Evolutionary conservation across 2,113 vertebrate genomes (phyloP).

Genomic region (Trochalopteron elliotii): DNA sequence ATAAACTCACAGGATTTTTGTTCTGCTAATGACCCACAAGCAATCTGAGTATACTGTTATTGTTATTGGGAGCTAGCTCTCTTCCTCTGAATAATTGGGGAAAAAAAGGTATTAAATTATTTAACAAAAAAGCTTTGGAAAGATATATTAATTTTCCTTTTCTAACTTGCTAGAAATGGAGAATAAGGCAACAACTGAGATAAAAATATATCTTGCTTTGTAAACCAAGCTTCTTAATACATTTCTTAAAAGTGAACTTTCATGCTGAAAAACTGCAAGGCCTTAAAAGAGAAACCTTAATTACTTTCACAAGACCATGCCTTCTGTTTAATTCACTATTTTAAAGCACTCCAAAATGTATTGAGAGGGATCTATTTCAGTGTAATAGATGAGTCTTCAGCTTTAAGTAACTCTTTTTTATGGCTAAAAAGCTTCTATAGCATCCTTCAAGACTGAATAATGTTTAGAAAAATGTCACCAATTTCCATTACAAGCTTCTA

Average conservation of each 20-base stretch:
- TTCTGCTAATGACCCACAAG: neutral
- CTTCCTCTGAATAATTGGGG: neutral
- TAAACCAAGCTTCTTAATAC: conserved; percentile 17
- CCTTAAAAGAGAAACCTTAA: conserved; percentile 7
- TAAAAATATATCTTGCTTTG: conserved; percentile 35
- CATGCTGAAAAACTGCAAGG: conserved; percentile 17
- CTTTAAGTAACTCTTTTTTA: neutral
- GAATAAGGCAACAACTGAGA: conserved; percentile 64
- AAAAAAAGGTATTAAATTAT: neutral
- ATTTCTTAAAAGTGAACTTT: conserved; percentile 44
- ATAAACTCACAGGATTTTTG: neutral
- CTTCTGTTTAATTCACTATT: neutral
- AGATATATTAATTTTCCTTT: conserved; percentile 27
- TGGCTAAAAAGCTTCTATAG: neutral
- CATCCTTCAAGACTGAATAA: neutral
- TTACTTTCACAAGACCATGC: neutral
- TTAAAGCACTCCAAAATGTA: neutral
- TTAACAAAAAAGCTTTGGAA: conserved; percentile 23
- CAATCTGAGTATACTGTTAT: neutral
- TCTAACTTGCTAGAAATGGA: conserved; percentile 44
- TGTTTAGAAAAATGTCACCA: neutral
- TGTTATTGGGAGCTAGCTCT: neutral
- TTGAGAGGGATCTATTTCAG: neutral
- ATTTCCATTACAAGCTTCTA: neutral
- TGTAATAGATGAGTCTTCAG: neutral